Percentiles rank a stretch among this genome's conserved stretches.
Evolutionary conservation across 2,888 invertebrate genomes (phyloP).

Genomic region (Cheilosia impressa): DNA sequence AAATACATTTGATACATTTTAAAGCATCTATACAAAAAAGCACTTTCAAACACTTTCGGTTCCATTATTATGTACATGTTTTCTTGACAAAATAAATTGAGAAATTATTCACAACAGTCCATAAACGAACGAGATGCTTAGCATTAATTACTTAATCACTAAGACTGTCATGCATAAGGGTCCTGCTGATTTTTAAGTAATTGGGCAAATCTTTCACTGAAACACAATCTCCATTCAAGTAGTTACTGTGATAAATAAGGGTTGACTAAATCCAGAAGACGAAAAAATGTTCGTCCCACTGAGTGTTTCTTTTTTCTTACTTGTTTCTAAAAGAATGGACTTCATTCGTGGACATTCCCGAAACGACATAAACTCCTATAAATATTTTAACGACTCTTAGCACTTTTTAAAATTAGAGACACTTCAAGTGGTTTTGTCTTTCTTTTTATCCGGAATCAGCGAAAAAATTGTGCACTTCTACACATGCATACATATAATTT

Average conservation of each 20-base stretch:
- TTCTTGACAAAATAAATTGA: constrained; percentile 3
- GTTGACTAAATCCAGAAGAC: constrained; percentile 49
- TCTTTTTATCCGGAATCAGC: neutral
- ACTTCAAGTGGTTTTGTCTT: constrained; percentile 20
- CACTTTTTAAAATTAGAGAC: constrained; percentile 44
- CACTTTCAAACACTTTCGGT: no score
- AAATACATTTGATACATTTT: no score
- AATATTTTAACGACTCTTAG: constrained; percentile 51
- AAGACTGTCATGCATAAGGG: constrained; percentile 18
- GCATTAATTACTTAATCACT: constrained; percentile 53
- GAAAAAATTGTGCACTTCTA: no score
- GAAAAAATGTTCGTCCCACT: constrained; percentile 7
- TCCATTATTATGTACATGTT: neutral
- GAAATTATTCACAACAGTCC: constrained; percentile 9
- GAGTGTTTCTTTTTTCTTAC: constrained; percentile 22
- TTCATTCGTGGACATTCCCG: constrained; percentile 26
- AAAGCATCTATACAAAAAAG: no score
- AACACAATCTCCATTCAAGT: constrained; percentile 38
- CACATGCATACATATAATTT: neutral
- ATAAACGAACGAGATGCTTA: constrained; percentile 50
- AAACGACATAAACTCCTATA: constrained; percentile 30
- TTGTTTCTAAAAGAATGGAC: constrained; percentile 32
- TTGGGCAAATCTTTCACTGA: constrained; percentile 59
- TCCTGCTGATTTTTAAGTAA: constrained; percentile 54
- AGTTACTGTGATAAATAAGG: constrained; percentile 49